Evolutionary conservation across 2,113 vertebrate genomes (phyloP).

Genomic region (Pleuronectes platessa): DNA sequence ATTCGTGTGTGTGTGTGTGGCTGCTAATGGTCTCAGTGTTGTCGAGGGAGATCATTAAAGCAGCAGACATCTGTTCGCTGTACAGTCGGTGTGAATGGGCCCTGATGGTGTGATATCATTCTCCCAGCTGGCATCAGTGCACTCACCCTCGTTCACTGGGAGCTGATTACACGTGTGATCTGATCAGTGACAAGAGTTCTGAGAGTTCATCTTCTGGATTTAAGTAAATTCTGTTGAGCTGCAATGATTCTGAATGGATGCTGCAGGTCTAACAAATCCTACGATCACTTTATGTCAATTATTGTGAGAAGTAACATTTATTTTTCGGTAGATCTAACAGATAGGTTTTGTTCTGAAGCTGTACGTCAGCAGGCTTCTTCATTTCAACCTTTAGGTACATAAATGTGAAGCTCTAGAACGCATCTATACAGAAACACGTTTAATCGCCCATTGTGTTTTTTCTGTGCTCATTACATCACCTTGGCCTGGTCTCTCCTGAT

Average conservation of each 20-base stretch:
- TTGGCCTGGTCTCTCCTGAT: background rate
- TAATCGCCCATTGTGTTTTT: background rate
- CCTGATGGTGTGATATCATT: constrained; percentile 72
- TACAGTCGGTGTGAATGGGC: constrained; percentile 60
- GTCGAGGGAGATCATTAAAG: constrained; percentile 78
- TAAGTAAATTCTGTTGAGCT: background rate
- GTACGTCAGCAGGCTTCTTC: too few relatives aligned
- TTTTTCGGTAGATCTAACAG: too few relatives aligned
- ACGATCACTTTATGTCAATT: too few relatives aligned
- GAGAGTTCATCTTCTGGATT: background rate
- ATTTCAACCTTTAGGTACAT: too few relatives aligned
- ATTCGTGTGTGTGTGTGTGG: constrained; percentile 42
- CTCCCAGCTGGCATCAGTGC: constrained; percentile 61
- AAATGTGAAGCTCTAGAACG: too few relatives aligned
- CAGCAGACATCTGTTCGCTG: constrained; percentile 75
- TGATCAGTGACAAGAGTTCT: constrained; percentile 32
- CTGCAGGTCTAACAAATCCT: too few relatives aligned
- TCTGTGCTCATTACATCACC: constrained; percentile 18
- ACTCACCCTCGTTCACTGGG: constrained; percentile 26
- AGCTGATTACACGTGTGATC: constrained; percentile 26
- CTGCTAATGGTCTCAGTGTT: constrained; percentile 64
- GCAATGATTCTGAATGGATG: too few relatives aligned
- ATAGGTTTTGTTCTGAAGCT: too few relatives aligned
- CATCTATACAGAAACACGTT: background rate
- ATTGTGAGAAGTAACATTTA: too few relatives aligned